phyloP scores from a whole-genome alignment of 2,888 invertebrate genomes.

The Drosophila subsilvestris region DNA sequence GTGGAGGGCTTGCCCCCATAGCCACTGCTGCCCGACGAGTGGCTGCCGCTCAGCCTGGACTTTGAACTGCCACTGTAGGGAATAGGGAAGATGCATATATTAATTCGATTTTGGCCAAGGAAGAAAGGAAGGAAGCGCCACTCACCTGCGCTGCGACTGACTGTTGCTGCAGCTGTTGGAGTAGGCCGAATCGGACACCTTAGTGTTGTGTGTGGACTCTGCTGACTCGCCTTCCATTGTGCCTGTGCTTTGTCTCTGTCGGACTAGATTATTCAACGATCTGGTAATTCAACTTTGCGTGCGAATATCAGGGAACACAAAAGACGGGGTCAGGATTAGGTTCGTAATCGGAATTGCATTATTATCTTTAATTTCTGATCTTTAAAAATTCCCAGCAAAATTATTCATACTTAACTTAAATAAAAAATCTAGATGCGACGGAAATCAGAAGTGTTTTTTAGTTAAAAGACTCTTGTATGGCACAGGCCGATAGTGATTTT shows the following conservation, averaged over 20 bases:
- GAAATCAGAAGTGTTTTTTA: too few relatives aligned
- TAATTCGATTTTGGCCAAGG: neutral
- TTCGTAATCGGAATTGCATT: too few relatives aligned
- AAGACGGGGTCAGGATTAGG: neutral
- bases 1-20: slow-evolving; percentile 89
- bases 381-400: too few relatives aligned
- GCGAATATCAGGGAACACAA: neutral
- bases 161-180: slow-evolving; percentile 93
- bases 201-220: slow-evolving; percentile 82
- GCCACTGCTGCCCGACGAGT: slow-evolving; percentile 92
- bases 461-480: too few relatives aligned
- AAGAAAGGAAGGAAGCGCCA: slow-evolving; percentile 17
- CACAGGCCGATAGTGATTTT: too few relatives aligned
- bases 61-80: slow-evolving; percentile 89
- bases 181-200: slow-evolving; percentile 91
- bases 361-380: too few relatives aligned
- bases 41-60: slow-evolving; percentile 90
- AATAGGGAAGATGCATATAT: neutral
- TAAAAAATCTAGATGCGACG: too few relatives aligned
- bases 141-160: slow-evolving; percentile 91
- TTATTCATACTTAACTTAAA: too few relatives aligned
- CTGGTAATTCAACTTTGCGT: neutral
- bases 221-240: slow-evolving; percentile 82
- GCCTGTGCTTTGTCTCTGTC: slow-evolving; percentile 4
- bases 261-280: neutral